Evolutionary conservation across 1,140 invertebrate genomes (phyloP).

Genomic region (Plutomurus gul): DNA sequence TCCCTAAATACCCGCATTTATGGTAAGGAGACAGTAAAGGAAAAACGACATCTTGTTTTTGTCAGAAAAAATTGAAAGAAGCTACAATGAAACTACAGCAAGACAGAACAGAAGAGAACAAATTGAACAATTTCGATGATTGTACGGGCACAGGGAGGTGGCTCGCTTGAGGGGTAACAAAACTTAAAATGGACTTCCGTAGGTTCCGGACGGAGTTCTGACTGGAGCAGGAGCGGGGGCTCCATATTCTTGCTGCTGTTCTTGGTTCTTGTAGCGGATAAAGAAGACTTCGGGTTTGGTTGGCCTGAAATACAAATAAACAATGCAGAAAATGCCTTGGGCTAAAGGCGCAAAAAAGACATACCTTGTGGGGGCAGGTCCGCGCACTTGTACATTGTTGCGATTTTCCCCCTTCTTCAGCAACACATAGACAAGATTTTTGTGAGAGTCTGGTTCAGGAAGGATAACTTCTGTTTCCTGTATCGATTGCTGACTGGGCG

Average conservation of each 20-base stretch:
- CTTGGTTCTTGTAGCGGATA: constrained; percentile 71
- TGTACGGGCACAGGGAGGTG: not conserved
- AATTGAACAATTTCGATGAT: not conserved
- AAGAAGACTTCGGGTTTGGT: constrained; percentile 84
- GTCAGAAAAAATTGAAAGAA: no score
- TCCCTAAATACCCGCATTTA: no score
- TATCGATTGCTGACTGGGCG: not conserved
- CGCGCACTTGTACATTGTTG: constrained; percentile 75
- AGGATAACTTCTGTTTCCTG: constrained; percentile 40
- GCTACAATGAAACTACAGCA: no score
- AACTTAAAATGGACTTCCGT: not conserved
- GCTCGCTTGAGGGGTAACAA: not conserved
- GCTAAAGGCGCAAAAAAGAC: not conserved
- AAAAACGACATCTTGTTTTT: no score
- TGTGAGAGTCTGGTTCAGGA: constrained; percentile 65
- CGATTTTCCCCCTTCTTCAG: constrained; percentile 83
- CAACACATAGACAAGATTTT: constrained; percentile 83
- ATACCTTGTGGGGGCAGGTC: constrained; percentile 67
- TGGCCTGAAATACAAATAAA: constrained; percentile 61
- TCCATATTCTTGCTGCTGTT: not conserved
- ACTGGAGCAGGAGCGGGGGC: not conserved
- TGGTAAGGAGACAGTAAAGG: no score
- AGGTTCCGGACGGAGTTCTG: not conserved
- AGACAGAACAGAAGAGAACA: not conserved
- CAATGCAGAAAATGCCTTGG: not conserved